A percentile compares a stretch with the other conserved stretches of the same genome.
Evolutionary conservation across 2,888 invertebrate genomes (phyloP).

Genomic region (Coremacera marginata): DNA sequence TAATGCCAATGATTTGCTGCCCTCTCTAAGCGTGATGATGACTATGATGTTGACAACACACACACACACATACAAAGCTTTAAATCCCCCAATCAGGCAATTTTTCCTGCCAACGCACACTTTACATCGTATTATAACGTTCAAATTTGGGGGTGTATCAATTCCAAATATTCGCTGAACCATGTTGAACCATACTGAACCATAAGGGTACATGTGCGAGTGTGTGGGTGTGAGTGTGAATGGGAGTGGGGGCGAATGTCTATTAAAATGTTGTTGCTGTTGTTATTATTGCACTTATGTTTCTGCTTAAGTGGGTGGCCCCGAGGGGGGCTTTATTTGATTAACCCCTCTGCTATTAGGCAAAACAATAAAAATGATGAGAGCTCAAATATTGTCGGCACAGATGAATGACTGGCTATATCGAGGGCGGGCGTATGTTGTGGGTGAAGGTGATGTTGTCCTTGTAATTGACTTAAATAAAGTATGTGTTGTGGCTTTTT

Average conservation of each 20-base stretch:
- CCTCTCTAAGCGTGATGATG: neutral
- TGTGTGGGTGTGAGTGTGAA: slow-evolving; percentile 14
- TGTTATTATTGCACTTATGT: slow-evolving; percentile 31
- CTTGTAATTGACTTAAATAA: slow-evolving; percentile 1
- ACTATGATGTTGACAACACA: slow-evolving; percentile 30
- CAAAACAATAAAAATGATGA: slow-evolving; percentile 18
- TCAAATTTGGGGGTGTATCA: slow-evolving; percentile 64
- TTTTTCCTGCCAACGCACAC: slow-evolving; percentile 54
- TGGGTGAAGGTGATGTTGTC: neutral
- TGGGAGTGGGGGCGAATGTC: no score
- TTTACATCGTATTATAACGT: slow-evolving; percentile 51
- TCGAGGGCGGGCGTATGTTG: neutral
- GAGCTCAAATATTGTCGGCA: slow-evolving; percentile 9
- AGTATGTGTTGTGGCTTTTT: neutral
- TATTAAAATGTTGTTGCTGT: neutral
- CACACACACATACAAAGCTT: slow-evolving; percentile 23
- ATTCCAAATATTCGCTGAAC: slow-evolving; percentile 50
- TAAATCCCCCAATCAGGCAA: slow-evolving; percentile 24
- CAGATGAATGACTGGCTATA: neutral
- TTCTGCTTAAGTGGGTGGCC: slow-evolving; percentile 44
- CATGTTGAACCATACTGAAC: no score
- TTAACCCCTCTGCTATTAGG: slow-evolving; percentile 14
- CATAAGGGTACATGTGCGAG: slow-evolving; percentile 41
- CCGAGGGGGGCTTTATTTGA: slow-evolving; percentile 42
- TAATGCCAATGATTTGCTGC: slow-evolving; percentile 12